Conservation (phyloP, 2,888 invertebrate species). For the Amphipyra tragopoginis region DNA sequence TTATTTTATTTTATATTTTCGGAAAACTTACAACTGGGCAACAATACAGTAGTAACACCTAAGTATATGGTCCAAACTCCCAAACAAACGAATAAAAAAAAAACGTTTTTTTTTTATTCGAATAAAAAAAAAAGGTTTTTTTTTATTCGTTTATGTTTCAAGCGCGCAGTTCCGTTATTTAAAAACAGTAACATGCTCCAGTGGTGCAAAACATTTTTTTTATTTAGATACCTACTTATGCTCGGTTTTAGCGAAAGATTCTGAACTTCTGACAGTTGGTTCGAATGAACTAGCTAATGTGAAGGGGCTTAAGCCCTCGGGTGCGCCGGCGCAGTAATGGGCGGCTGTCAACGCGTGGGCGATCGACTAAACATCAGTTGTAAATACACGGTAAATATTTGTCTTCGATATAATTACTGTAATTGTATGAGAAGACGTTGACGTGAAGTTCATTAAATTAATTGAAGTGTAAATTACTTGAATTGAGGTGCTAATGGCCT, state of each 20-base stretch:
- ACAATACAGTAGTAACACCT: too few species aligned
- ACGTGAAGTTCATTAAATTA: slow-evolving; percentile 51
- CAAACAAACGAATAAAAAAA: too few species aligned
- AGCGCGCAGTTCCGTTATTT: too few species aligned
- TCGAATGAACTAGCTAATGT: slow-evolving; percentile 59
- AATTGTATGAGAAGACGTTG: slow-evolving; percentile 65
- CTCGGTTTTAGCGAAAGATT: slow-evolving; percentile 12
- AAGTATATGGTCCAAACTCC: too few species aligned
- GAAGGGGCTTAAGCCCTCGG: slow-evolving; percentile 71
- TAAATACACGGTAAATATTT: slow-evolving; percentile 85
- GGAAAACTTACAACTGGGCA: too few species aligned
- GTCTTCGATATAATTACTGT: slow-evolving; percentile 84
- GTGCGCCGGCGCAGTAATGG: slow-evolving; percentile 75
- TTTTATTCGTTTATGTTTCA: too few species aligned
- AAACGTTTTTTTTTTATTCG: too few species aligned
- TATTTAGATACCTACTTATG: neutral
- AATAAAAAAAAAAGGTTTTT: too few species aligned
- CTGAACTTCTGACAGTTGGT: slow-evolving; percentile 43
- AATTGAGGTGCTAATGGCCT: slow-evolving; percentile 48
- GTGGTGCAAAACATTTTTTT: neutral
- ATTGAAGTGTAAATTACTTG: slow-evolving; percentile 50
- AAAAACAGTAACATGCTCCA: neutral
- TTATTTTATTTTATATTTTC: too few species aligned
- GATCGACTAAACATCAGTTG: slow-evolving; percentile 81
- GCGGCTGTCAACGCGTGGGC: slow-evolving; percentile 83